Evolutionary conservation across 1,140 invertebrate genomes (phyloP), one percentile per base, ranked within the genome.

Genomic region (Aplysia californica): DNA sequence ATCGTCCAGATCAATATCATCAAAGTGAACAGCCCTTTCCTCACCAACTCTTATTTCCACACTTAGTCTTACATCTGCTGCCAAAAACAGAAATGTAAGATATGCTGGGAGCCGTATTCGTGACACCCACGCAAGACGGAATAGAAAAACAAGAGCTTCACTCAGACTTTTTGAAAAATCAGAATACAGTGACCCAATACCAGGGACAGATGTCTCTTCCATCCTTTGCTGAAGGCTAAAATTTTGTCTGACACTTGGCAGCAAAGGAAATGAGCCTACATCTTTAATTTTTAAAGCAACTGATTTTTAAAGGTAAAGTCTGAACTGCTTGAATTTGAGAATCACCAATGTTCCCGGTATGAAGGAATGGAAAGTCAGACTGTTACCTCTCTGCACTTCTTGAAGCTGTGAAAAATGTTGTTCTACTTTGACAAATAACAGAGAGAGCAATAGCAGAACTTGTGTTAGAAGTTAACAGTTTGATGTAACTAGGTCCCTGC

Each of bases 91-190:
- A 0, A 75, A 41, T 0, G 72, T 75, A 21, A 75, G 21, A 44
- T 65, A 75, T 38, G 61, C 72, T 50, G 72, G 72, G 5, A 75
- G 26, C 35, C 61, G 33, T 31, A 75, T 66, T 31, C 61, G 26
- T 29, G 72, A 75, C 15, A 33, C 26, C 72, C 72, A 75, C 0
- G 72, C 72, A 65, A 75, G 61, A 44, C 39, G 36, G 50, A 75
- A 75, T 39, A 75, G 29, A 23, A 75, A 75, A 15, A 38, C 20
- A 3, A 72, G 36, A 21, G 70, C 61, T 59, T 61, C 29, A 41
- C 55, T n/a, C 21, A 72, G 35, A 21, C 35, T 29, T 61, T 72
- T 72, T n/a, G 31, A 61, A 26, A 61, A 72, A 61, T 72, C 70
- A 23, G 70, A 59, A 23, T 70, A 70, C 18, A 70, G 50, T 35